Percentiles rank a stretch among this genome's conserved stretches.
phyloP scores from a whole-genome alignment of 1,140 invertebrate species.

The Delia radicum region DNA sequence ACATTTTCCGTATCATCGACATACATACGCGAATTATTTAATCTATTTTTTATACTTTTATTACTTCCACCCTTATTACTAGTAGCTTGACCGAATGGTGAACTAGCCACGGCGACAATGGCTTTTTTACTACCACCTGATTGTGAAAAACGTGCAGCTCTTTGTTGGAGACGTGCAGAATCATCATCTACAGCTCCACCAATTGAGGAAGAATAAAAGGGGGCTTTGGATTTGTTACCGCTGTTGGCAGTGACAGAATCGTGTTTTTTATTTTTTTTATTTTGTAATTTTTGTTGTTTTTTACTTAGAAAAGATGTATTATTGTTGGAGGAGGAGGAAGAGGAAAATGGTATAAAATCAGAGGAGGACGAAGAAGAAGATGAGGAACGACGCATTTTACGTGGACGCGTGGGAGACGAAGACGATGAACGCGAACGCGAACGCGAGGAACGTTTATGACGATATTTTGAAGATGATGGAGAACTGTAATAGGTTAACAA shows the following conservation, averaged over 20 bases:
- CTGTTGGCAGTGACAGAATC: conserved; percentile 20
- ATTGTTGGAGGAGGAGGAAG: not conserved
- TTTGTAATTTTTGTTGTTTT: conserved; percentile 46
- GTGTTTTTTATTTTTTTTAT: conserved; percentile 59
- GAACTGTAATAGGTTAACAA: conserved; percentile 37
- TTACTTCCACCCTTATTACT: not conserved
- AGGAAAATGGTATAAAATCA: conserved; percentile 45
- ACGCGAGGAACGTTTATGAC: conserved; percentile 37
- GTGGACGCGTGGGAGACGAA: conserved; percentile 39
- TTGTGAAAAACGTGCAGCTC: conserved; percentile 81
- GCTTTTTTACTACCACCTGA: conserved; percentile 46
- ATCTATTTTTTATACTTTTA: conserved; percentile 46
- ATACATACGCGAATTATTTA: conserved; percentile 35
- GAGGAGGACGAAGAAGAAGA: conserved; percentile 34
- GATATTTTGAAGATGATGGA: conserved; percentile 36
- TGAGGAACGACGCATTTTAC: conserved; percentile 41
- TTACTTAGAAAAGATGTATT: conserved; percentile 7
- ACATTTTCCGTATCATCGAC: conserved; percentile 59
- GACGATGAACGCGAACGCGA: conserved; percentile 37
- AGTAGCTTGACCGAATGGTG: conserved; percentile 38
- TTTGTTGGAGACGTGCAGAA: conserved; percentile 74
- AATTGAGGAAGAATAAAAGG: conserved; percentile 71
- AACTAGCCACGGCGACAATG: conserved; percentile 51
- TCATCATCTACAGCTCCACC: conserved; percentile 66
- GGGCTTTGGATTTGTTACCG: conserved; percentile 58